Evolutionary conservation across 2,113 vertebrate genomes (phyloP).

Genomic region (Gymnocephalus cernua): DNA sequence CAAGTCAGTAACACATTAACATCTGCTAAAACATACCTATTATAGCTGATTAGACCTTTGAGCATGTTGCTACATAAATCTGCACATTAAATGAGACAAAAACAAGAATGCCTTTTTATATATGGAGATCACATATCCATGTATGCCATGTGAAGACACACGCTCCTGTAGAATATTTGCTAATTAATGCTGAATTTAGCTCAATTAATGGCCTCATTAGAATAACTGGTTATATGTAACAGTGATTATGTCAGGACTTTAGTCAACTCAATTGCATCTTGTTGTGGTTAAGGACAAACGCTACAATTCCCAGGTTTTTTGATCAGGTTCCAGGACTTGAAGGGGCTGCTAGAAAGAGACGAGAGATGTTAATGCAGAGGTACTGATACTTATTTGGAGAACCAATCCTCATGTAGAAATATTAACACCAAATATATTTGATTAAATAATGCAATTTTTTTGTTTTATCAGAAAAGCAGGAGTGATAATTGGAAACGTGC

Average conservation of each 20-base stretch:
- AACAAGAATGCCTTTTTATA: neutral
- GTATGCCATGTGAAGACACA: neutral
- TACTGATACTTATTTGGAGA: neutral
- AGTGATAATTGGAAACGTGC: neutral
- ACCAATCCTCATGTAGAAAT: neutral
- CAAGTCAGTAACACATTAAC: neutral
- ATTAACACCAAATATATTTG: neutral
- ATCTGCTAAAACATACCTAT: neutral
- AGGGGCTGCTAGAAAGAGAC: neutral
- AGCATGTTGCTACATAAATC: neutral
- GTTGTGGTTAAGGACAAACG: conserved; percentile 11
- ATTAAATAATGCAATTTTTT: neutral
- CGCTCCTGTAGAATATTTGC: neutral
- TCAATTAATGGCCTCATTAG: conserved; percentile 51
- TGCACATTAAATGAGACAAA: neutral
- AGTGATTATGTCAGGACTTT: conserved; percentile 33
- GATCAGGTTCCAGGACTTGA: neutral
- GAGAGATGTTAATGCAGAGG: neutral
- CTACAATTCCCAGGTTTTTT: neutral
- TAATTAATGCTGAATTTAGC: conserved; percentile 32
- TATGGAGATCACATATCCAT: neutral
- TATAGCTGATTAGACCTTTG: neutral
- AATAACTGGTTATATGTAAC: conserved; percentile 31
- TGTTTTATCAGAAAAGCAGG: neutral
- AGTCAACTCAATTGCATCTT: conserved; percentile 40